These are phyloP conservation scores for Chymomyza procnemis DNA, from an alignment of 2,888 invertebrate species.

Conservation along the genomic window DNA sequence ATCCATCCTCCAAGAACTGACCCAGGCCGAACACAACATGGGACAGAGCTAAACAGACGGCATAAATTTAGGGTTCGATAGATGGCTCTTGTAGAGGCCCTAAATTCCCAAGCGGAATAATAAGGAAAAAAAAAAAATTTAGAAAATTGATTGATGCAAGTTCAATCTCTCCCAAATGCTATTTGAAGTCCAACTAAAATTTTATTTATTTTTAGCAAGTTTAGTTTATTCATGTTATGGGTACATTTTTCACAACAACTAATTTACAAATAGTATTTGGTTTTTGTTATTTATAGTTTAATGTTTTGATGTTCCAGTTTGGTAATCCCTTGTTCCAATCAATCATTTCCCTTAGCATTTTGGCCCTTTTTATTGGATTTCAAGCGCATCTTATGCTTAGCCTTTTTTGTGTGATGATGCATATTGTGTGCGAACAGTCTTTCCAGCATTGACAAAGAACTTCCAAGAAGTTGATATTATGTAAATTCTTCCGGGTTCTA, in stretches of 20 bases:
- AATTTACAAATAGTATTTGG: slow-evolving; percentile 46
- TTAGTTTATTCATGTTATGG: slow-evolving; percentile 34
- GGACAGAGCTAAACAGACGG: no score
- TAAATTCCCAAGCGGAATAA: no score
- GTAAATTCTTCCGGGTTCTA: slow-evolving; percentile 24
- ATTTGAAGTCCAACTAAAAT: no score
- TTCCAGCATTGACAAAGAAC: slow-evolving; percentile 22
- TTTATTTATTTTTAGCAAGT: slow-evolving; percentile 29
- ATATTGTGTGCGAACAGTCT: background rate
- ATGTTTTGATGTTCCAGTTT: slow-evolving; percentile 18
- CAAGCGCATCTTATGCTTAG: slow-evolving; percentile 17
- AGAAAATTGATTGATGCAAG: no score
- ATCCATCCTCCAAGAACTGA: no score
- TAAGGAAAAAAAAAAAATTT: no score
- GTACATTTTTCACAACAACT: slow-evolving; percentile 68
- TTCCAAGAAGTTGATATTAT: slow-evolving; percentile 38
- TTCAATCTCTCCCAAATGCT: no score
- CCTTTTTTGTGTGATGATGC: background rate
- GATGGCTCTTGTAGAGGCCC: no score
- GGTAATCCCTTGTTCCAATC: background rate
- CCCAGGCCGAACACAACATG: no score
- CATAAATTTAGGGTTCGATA: no score
- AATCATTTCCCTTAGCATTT: background rate
- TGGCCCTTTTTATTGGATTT: background rate
- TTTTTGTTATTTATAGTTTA: background rate